Base-by-base conservation (phyloP, 2,888 invertebrate species). In the Philhelius pedissequus region DNA sequence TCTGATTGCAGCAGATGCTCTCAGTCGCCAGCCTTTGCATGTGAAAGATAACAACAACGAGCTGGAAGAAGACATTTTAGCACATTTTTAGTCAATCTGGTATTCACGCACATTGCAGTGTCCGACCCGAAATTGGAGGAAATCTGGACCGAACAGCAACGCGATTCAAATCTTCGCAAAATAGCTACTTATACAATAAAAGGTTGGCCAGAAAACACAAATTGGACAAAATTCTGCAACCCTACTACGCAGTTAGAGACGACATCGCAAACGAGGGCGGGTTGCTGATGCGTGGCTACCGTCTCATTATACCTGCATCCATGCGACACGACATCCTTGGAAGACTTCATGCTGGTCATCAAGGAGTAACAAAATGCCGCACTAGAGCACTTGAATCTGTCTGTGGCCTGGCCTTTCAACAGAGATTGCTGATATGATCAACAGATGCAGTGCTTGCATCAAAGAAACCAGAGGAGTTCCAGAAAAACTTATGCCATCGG, bases 1-100 rank as follows among this genome's bases (percentile, higher is more conserved):
- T n/a, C n/a, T n/a, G n/a, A 50, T 50, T 50, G 25, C 25, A 50
- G 50, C 30, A 45, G 62, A 50, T n/a, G 18, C 62, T 48, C 62
- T 45, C 20, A 56, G 25, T 7, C 56, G 45, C 3, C 30, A 71
- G 18, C 48, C 58, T n/a, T n/a, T n/a, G n/a, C n/a, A n/a, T n/a
- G n/a, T n/a, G n/a, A n/a, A n/a, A n/a, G n/a, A n/a, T n/a, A 30
- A 11, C 18, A 40, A 15, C 5, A 52, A 45, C 45, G 43, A 56
- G 30, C 9, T 62, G n/a, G 32, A 64, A 60, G n/a, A 64, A 15
- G 52, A 50, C 3, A 60, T 30, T 40, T 27, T 9, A 0, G 35
- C 35, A 43, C 50, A 27, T 15, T n/a, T n/a, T n/a, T n/a, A n/a
- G 25, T 58, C 43, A 50, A 18, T 11, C 32, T 64, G 13, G 43